These are phyloP conservation scores for Nomada goodeniana DNA, from an alignment of 2,888 invertebrate genomes.

Conservation along the genomic window DNA sequence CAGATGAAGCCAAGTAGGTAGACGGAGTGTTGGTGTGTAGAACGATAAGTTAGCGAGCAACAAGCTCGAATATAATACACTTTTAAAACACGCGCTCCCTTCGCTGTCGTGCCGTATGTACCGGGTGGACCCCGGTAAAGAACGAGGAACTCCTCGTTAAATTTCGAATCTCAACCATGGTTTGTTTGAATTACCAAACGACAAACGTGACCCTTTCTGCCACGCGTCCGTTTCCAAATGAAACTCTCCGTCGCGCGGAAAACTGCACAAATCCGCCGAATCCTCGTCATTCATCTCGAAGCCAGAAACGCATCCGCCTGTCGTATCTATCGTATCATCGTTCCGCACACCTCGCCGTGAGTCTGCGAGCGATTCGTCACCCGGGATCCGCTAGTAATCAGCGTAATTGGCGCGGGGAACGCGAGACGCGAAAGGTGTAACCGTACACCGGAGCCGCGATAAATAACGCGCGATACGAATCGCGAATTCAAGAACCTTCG, in stretches of 20 bases:
- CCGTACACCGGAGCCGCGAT: constrained; percentile 23
- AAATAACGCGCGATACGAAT: constrained; percentile 41
- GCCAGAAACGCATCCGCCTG: neutral
- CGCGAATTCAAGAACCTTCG: constrained; percentile 39
- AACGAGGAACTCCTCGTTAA: neutral
- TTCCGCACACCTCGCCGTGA: constrained; percentile 1
- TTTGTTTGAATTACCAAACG: too few species aligned
- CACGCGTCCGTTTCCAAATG: too few species aligned
- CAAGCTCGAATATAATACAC: constrained; percentile 35
- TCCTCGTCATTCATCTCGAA: too few species aligned
- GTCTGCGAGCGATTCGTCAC: constrained; percentile 28
- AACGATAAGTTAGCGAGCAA: constrained; percentile 57
- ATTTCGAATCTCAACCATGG: too few species aligned
- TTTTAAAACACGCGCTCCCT: constrained; percentile 33
- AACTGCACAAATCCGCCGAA: neutral
- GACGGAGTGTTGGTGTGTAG: constrained; percentile 44
- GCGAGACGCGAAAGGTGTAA: constrained; percentile 30
- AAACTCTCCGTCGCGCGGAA: neutral
- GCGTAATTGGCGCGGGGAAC: constrained; percentile 45
- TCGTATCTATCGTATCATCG: constrained; percentile 7
- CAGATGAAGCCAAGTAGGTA: constrained; percentile 41
- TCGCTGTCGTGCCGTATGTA: neutral
- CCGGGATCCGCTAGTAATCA: constrained; percentile 43
- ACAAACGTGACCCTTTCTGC: too few species aligned
- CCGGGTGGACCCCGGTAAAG: constrained; percentile 1